Base-by-base conservation (phyloP, 2,888 invertebrate genomes). In the Odontothrips loti region DNA sequence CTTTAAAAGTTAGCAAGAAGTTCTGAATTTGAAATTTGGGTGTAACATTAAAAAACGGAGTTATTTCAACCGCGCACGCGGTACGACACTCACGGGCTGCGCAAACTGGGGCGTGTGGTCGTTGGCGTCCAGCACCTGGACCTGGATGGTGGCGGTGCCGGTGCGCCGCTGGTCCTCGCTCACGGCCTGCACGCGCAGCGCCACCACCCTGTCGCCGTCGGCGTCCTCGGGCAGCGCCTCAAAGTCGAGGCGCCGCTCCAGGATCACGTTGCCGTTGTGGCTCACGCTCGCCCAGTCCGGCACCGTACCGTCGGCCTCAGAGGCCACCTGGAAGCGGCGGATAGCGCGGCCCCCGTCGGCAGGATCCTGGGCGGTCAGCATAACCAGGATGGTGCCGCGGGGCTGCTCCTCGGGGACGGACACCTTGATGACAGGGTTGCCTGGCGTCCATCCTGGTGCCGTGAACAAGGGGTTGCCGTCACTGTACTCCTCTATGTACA, bases 401-500 rank as follows among this genome's bases (percentile, higher is more conserved):
- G 93, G 93, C 85, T 93, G 92, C 86, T 95, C 95, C 87, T 95
- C 95, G 82, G 92, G 92, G 11, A 95, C 89, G 82, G 90, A 90
- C 1, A 93, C 89, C 80, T 91, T 89, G 48, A 95, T 92, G 0
- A 91, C 88, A 0, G 94, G 93, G 83, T 92, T 91, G 0, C 92
- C 90, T 47, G 91, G 91, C 0, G 91, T 91, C 95, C 95, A 95
- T 1, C 93, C 92, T 0, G 91, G 86, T 84, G 93, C 91, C 1
- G 91, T 91, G 84, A 95, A 94, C 48, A 93, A 90, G 0, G 95
- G 94, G 87, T 93, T 93, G 84, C 93, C 92, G 84, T 94, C 93
- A 83, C 92, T 92, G 85, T 92, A 93, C 0, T 94, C 93, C 86
- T 94, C 93, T 47, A 95, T 91, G 85, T 94, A 95, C 75, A 95